Base-by-base conservation (phyloP, 2,113 vertebrate genomes). In the Physeter macrocephalus region DNA sequence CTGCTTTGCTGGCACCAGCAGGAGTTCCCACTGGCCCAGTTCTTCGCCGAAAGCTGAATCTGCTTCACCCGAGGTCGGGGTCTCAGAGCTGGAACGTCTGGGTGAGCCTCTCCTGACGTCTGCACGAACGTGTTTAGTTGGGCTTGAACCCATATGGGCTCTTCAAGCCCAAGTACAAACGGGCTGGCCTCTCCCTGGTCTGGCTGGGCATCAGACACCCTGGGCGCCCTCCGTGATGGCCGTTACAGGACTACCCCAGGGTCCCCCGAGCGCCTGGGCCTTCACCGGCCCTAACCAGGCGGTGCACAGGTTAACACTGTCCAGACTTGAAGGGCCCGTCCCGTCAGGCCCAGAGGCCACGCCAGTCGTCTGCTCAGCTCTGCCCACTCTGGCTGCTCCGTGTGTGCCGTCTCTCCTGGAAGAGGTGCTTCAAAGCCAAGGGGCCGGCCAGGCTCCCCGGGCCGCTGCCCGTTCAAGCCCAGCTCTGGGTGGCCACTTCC, bases 311-410 rank as follows among this genome's bases (percentile, higher is more conserved):
- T 49, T 57, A 64, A 59, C 57, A 75, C 14, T 31, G 17, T 43
- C 59, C 6, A 8, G 29, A 2, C 61, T 34, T 8, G 25, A 12
- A 8, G 46, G 61, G 46, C 52, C n/a, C 3, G 6, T 54, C n/a
- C n/a, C 2, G 18, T 12, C 6, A 9, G 13, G 13, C 57, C 54
- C 1, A 3, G 10, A 36, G 41, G 43, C 72, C 6, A 8, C 25
- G 0, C 4, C 1, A 3, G 21, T 3, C 8, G 29, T 29, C 9
- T 36, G 6, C 9, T 74, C 39, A 1, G 7, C 14, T 57, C n/a
- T 39, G 18, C 36, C 23, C 18, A 0, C 54, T 41, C 31, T 3
- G n/a, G 21, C 6, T 41, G 34, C 49, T 67, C 9, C 12, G 46
- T 5, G 20, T 57, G 7, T 46, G 31, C 27, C 15, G 5, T 39